Percentiles rank a stretch among this genome's conserved stretches.
These are phyloP conservation scores for Cheilosia pagana DNA, from an alignment of 2,888 invertebrate genomes.

Conservation along the genomic window DNA sequence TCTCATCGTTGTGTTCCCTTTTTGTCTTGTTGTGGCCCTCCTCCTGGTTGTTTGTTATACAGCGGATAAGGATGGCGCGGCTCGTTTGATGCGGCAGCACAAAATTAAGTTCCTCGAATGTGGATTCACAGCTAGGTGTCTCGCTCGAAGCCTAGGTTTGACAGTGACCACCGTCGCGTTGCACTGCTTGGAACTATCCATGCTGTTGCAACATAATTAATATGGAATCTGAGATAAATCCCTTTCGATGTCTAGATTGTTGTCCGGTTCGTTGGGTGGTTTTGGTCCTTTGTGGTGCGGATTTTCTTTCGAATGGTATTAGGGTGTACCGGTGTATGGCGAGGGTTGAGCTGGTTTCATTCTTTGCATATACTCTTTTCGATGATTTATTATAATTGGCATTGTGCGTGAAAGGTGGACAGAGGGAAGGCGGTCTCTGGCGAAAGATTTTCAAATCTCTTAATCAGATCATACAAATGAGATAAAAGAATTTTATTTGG, in stretches of 20 bases:
- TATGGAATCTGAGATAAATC: slow-evolving; percentile 60
- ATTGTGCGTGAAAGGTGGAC: slow-evolving; percentile 39
- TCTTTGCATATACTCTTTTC: slow-evolving; percentile 45
- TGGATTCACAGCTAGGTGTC: slow-evolving; percentile 71
- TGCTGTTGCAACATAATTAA: slow-evolving; percentile 60
- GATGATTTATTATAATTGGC: slow-evolving; percentile 65
- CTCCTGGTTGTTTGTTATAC: slow-evolving; percentile 61
- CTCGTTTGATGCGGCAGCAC: slow-evolving; percentile 61
- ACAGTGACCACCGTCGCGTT: slow-evolving; percentile 64
- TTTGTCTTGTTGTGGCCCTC: slow-evolving; percentile 39
- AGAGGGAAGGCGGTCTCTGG: slow-evolving; percentile 20
- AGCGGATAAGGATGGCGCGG: slow-evolving; percentile 37
- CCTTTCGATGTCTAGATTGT: slow-evolving; percentile 18
- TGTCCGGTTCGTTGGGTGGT: background rate
- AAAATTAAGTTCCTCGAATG: slow-evolving; percentile 72
- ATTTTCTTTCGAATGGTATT: background rate
- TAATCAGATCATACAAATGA: slow-evolving; percentile 53
- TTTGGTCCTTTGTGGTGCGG: background rate
- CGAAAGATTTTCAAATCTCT: slow-evolving; percentile 44
- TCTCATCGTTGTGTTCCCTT: slow-evolving; percentile 56
- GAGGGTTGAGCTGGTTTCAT: slow-evolving; percentile 37
- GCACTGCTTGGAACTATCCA: slow-evolving; percentile 35
- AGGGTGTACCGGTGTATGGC: slow-evolving; percentile 1
- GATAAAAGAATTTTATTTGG: slow-evolving; percentile 37
- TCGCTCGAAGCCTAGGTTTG: slow-evolving; percentile 54